Conservation (phyloP, 2,797 vertebrate species). For the Coregonus sp. region DNA sequence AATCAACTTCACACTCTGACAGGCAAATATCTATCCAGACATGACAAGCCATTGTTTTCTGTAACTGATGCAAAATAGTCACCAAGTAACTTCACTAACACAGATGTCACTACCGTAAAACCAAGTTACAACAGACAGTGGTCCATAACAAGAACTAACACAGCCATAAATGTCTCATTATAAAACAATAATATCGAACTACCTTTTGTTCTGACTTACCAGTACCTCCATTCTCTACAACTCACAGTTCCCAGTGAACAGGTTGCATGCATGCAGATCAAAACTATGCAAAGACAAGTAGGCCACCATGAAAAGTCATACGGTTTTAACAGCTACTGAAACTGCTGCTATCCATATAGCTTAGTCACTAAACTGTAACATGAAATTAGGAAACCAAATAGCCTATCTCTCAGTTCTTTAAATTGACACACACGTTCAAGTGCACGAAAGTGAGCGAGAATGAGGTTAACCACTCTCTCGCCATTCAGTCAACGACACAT, state of each 20-base stretch:
- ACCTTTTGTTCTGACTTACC: constrained; percentile 47
- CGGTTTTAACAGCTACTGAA: constrained; percentile 39
- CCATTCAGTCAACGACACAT: constrained; percentile 51
- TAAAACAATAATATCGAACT: background rate
- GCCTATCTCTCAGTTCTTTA: constrained; percentile 3
- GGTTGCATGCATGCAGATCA: constrained; percentile 35
- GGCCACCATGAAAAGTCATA: constrained; percentile 49
- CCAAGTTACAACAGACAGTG: background rate
- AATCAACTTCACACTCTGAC: background rate
- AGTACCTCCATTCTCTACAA: constrained; percentile 66
- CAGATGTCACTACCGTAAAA: background rate
- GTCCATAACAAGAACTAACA: background rate
- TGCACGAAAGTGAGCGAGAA: constrained; percentile 30
- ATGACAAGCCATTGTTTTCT: background rate
- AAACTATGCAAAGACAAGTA: constrained; percentile 45
- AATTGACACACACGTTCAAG: background rate
- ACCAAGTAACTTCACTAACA: background rate
- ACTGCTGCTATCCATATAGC: constrained; percentile 24
- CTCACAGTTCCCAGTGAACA: constrained; percentile 18
- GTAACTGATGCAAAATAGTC: background rate
- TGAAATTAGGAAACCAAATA: constrained; percentile 42
- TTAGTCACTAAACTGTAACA: constrained; percentile 25
- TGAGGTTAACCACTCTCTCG: constrained; percentile 44
- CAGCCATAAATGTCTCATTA: background rate
- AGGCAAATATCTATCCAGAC: background rate